Evolutionary conservation across 2,888 invertebrate genomes (phyloP).

Genomic region (Lycocerus yunnanus): DNA sequence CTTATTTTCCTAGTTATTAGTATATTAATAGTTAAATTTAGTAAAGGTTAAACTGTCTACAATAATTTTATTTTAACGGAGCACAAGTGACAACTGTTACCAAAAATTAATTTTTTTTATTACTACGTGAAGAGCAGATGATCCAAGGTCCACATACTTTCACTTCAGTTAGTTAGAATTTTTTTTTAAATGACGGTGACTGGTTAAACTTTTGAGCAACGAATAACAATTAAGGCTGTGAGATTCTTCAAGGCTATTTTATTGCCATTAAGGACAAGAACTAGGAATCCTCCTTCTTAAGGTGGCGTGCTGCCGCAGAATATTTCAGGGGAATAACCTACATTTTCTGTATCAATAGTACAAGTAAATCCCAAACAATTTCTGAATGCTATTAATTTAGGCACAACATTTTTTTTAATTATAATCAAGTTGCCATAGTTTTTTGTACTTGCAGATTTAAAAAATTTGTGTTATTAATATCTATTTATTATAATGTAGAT

Average conservation of each 20-base stretch:
- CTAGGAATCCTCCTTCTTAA: neutral
- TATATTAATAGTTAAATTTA: slow-evolving; percentile 77
- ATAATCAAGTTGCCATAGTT: neutral
- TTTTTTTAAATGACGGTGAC: neutral
- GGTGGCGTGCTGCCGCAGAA: neutral
- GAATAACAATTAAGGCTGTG: slow-evolving; percentile 1
- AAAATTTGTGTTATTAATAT: neutral
- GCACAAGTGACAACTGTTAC: neutral
- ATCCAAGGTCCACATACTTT: neutral
- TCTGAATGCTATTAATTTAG: neutral
- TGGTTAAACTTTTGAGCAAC: neutral
- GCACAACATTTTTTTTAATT: neutral
- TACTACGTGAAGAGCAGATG: neutral
- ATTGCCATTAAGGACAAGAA: neutral
- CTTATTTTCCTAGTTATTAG: slow-evolving; percentile 79
- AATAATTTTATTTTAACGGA: neutral
- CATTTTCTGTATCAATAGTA: neutral
- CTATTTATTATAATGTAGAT: neutral
- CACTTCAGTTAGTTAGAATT: neutral
- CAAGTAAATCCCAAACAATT: neutral
- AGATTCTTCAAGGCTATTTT: neutral
- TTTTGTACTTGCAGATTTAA: neutral
- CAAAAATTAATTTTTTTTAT: neutral
- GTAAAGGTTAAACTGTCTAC: slow-evolving; percentile 67
- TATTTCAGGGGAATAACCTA: neutral